Evolutionary conservation across 2,888 invertebrate genomes (phyloP).

Genomic region (Aphodius granarius): DNA sequence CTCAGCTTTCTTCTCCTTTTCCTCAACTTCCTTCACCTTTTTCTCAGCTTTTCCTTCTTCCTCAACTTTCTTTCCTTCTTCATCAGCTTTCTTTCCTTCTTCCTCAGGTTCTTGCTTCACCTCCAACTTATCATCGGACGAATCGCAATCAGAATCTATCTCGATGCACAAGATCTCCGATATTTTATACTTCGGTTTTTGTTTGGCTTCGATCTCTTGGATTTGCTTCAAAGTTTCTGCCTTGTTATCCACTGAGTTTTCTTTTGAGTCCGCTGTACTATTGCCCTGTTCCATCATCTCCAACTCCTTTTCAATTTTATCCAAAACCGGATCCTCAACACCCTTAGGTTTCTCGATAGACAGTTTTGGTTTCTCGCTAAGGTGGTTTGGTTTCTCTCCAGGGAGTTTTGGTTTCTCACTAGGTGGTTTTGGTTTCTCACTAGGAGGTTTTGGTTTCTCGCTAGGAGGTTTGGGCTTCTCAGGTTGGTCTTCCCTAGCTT

Average conservation of each 20-base stretch:
- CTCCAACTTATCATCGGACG: not conserved
- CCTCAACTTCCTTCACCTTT: not conserved
- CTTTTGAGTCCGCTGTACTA: not conserved
- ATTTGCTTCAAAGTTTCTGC: not conserved
- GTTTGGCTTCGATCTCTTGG: not conserved
- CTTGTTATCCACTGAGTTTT: not conserved
- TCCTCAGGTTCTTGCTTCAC: not conserved
- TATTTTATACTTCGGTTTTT: conserved; percentile 6
- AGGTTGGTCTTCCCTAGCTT: not conserved
- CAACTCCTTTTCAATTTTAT: conserved; percentile 11
- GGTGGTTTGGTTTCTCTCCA: too few species aligned
- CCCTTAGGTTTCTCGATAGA: too few species aligned
- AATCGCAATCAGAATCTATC: conserved; percentile 7
- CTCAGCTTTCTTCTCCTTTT: not conserved
- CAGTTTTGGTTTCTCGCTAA: too few species aligned
- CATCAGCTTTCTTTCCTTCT: not conserved
- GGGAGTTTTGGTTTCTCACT: too few species aligned
- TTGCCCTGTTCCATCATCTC: not conserved
- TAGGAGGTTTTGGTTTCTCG: not conserved
- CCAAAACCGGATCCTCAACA: too few species aligned
- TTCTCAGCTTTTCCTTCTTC: not conserved
- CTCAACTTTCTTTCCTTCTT: not conserved
- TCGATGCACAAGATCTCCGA: conserved; percentile 5
- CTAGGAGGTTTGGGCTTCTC: not conserved
- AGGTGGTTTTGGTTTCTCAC: too few species aligned